These are phyloP conservation scores for Cotesia typhae DNA, from an alignment of 1,140 invertebrate genomes.

Conservation along the genomic window DNA sequence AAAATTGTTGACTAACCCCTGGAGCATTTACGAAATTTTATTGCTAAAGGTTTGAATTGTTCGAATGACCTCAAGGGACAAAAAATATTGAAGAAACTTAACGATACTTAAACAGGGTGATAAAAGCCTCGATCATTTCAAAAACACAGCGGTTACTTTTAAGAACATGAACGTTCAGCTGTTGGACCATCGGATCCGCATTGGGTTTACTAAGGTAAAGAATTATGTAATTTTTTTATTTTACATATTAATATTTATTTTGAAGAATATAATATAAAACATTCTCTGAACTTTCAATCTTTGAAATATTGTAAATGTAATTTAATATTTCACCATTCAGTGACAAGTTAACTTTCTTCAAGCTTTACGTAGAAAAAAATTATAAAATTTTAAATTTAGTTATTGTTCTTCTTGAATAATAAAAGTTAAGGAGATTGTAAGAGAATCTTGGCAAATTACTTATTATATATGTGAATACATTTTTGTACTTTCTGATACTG, in stretches of 20 bases:
- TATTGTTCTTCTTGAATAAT: too few relatives aligned
- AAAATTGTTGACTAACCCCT: too few relatives aligned
- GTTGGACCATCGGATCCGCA: conserved; percentile 28
- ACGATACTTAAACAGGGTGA: conserved; percentile 13
- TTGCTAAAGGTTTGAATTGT: background rate
- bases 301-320: background rate
- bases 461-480: too few relatives aligned
- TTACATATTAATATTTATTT: background rate
- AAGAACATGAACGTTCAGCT: conserved; percentile 13
- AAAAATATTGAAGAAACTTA: conserved; percentile 12
- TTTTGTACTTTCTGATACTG: too few relatives aligned
- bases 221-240: background rate
- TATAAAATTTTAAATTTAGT: too few relatives aligned
- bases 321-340: too few relatives aligned
- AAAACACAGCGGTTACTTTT: conserved; percentile 6
- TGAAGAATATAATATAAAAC: background rate
- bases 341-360: too few relatives aligned
- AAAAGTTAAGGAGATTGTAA: too few relatives aligned
- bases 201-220: conserved; percentile 19
- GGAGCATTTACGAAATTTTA: too few relatives aligned
- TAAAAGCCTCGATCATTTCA: conserved; percentile 14
- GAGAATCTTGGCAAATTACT: too few relatives aligned
- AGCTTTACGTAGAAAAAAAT: too few relatives aligned
- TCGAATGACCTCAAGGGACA: background rate
- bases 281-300: background rate